Evolutionary conservation across 1,140 invertebrate genomes (phyloP), one percentile per base, ranked within the genome.

Genomic region (Ips nitidus): DNA sequence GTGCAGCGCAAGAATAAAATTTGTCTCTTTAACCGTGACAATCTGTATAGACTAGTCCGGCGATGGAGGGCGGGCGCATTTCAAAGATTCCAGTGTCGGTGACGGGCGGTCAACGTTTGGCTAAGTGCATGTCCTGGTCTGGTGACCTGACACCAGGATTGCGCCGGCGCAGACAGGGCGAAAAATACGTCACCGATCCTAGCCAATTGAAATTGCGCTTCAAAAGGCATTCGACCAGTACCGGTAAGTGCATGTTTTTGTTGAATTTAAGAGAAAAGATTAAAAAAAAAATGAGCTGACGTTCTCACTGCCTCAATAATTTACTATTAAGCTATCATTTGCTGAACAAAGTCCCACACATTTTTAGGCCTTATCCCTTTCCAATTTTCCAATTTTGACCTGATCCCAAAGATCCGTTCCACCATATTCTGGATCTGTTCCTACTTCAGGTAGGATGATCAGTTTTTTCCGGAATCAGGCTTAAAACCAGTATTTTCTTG

Each of bases 161-260:
- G 41, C 81, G 88, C 42, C 79, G 88, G 39, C 82, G 88, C 42
- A 83, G 86, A 59, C 85, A 85, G 58, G 83, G 82, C 66, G 88
- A 89, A 65, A 90, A 90, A 78, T 90, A 90, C 76, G 87, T 89
- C 0, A 89, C 87, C 36, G 88, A 90, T 76, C 83, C 84, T 53
- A 85, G 86, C 64, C 87, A 90, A 76, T 79, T 89, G 42, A 88
- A 87, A 72, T 81, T 90, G 40, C 81, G 87, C 59, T 90, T 90
- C 76, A 85, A 86, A 77, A 83, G 89, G 76, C 85, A 80, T 67
- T 80, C 79, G 42, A 79, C 76, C 65, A 73, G 76, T 70, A 71
- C 75, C 70, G 75, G 74, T 75, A 68, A 69, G 74, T 74, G 45
- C 37, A 64, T 36, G 36, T 55, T 37, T 60, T 62, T 66, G n/a